Base-by-base conservation (phyloP, 2,797 vertebrate species). In the Typhlichthys eigenmanni region DNA sequence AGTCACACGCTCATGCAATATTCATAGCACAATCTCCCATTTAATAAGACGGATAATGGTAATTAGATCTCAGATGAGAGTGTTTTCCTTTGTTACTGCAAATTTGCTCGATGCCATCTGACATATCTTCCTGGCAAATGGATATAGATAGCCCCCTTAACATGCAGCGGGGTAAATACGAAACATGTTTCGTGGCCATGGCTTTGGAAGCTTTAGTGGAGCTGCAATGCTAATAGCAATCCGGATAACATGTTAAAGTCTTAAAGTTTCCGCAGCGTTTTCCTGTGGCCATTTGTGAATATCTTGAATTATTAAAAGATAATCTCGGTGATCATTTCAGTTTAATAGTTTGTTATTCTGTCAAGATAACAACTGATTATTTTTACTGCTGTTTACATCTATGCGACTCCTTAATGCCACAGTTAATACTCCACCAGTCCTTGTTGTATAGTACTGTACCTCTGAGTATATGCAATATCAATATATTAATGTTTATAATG, bases 1-100 rank as follows among this genome's bases (percentile, higher is more conserved):
- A 64, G 62, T 68, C 48, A 70, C 61, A 60, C 6, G 8, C 76
- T 85, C 62, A 78, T 85, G 76, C 55, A 85, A 79, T 85, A 85
- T 90, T 82, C 75, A 74, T 75, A 53, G 52, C 38, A 6, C 81
- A 77, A 74, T 79, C 71, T 82, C 56, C 55, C 55, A 66, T 82
- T 87, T 87, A 90, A 85, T 76, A 78, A 87, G 85, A 80, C 58
- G 50, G 72, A 85, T 87, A 79, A 83, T 79, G 60, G 72, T 82
- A 82, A 84, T 88, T 79, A 86, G 74, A 76, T 80, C 65, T 66
- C 59, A 72, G 79, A 79, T 81, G 78, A 80, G 66, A 64, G 76
- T 64, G 74, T 82, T 91, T 83, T 82, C 62, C 64, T 78, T 61
- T 82, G 68, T 79, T 81, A 34, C 68, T 70, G 51, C 57, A 69